Evolutionary conservation across 2,888 invertebrate genomes (phyloP), one percentile per base, ranked within the genome.

Genomic region (Drosophila mulleri): DNA sequence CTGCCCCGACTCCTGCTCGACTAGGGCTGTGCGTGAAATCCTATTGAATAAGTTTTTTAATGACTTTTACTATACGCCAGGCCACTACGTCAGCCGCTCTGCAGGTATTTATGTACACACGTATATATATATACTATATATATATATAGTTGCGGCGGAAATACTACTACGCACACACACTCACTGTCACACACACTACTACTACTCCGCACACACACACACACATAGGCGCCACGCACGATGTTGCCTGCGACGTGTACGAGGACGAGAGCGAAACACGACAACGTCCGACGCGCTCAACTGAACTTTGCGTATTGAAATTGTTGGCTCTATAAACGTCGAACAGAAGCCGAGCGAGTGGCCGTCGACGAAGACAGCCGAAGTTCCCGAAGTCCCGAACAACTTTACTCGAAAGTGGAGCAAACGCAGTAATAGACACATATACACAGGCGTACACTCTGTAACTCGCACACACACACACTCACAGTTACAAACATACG

Each of bases 231-330:
- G 74, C 72, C 79, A 85, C 82, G 82, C 79, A 86, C 78, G 73
- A 78, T 74, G 75, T 63, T 80, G 78, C 50, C 57, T 62, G 70
- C 52, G 50, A 77, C 70, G 48, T 50, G 32, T 58, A 75, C 77
- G 68, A 63, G 67, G 65, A 75, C 75, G 75, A 80, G 71, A 73
- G 81, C 70, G 67, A 52, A 57, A 69, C 41, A 72, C 78, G 75
- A 78, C 75, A 86, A 91, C 91, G 84, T 85, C 84, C 90, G 89
- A 90, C 89, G 90, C 91, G 91, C 90, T 91, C 91, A 88, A 86
- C 83, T 83, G 87, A 90, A 90, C 87, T 88, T 86, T 87, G 81
- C 87, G 88, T 90, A 91, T 91, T 91, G 76, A 91, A 90, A 78
- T 68, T 63, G 75, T 72, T 72, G 42, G 61, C 80, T 79, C 77